These are phyloP conservation scores for Lepilemur septentrionalis DNA, from an alignment of 2,797 vertebrate genomes.

Conservation along the genomic window DNA sequence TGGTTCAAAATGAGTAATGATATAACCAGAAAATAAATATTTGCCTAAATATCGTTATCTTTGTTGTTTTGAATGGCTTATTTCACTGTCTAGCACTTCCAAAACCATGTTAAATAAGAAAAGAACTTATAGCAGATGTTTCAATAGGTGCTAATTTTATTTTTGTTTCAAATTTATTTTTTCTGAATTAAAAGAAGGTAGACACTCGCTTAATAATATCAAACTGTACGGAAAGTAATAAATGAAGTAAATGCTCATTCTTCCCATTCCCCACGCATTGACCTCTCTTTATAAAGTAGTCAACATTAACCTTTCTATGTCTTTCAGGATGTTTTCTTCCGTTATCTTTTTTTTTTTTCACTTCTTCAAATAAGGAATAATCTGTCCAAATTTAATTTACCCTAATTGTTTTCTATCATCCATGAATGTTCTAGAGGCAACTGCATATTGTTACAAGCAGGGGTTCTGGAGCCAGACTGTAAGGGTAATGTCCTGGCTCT, in stretches of 20 bases:
- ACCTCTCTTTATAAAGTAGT: neutral
- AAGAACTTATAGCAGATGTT: neutral
- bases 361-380: neutral
- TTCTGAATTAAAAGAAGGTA: neutral
- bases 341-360: neutral
- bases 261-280: neutral
- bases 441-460: neutral
- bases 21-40: neutral
- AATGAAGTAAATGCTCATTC: neutral
- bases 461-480: neutral
- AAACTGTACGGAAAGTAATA: neutral
- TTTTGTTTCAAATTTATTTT: slow-evolving; percentile 13
- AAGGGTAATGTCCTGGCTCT: neutral
- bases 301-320: neutral
- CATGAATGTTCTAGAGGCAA: neutral
- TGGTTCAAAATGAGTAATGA: neutral
- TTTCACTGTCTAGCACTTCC: neutral
- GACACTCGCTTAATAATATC: neutral
- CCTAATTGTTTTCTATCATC: neutral
- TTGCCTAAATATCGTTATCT: neutral
- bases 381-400: neutral
- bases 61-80: neutral
- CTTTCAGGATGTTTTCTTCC: neutral
- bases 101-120: neutral
- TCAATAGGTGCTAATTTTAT: neutral